Percentiles rank a stretch among this genome's conserved stretches.
phyloP scores from a whole-genome alignment of 2,113 vertebrate genomes.

The Poeciliopsis occidentalis region DNA sequence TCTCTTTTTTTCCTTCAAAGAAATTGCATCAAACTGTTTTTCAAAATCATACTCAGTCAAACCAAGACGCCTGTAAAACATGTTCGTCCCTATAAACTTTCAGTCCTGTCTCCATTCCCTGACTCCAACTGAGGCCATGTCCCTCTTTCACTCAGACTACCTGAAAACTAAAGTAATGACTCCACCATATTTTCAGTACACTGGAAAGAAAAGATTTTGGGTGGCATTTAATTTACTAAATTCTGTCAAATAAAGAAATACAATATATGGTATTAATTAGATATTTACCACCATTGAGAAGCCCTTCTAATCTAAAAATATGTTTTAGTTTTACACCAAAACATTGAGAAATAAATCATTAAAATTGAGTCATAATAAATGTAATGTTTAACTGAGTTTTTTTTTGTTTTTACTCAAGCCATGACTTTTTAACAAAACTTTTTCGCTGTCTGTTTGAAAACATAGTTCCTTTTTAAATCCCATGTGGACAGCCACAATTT shows the following conservation, averaged over 20 bases:
- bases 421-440: background rate
- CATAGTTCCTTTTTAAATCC: too few species aligned
- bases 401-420: background rate
- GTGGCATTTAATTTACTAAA: background rate
- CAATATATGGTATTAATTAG: background rate
- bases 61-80: conserved; percentile 4
- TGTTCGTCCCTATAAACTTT: conserved; percentile 15
- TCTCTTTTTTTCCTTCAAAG: conserved; percentile 7
- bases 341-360: too few species aligned
- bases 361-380: too few species aligned
- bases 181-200: conserved; percentile 69
- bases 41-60: conserved; percentile 8
- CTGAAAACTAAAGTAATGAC: conserved; percentile 59
- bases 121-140: conserved; percentile 34
- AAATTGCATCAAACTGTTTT: conserved; percentile 1
- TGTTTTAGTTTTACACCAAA: too few species aligned
- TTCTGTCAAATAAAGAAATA: background rate
- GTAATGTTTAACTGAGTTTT: too few species aligned
- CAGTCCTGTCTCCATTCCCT: conserved; percentile 1
- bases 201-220: background rate
- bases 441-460: too few species aligned
- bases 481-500: too few species aligned
- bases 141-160: conserved; percentile 24
- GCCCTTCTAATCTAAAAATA: too few species aligned
- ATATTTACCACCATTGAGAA: too few species aligned